Conservation (phyloP, 2,888 invertebrate genomes). For the Eristalis arbustorum region DNA sequence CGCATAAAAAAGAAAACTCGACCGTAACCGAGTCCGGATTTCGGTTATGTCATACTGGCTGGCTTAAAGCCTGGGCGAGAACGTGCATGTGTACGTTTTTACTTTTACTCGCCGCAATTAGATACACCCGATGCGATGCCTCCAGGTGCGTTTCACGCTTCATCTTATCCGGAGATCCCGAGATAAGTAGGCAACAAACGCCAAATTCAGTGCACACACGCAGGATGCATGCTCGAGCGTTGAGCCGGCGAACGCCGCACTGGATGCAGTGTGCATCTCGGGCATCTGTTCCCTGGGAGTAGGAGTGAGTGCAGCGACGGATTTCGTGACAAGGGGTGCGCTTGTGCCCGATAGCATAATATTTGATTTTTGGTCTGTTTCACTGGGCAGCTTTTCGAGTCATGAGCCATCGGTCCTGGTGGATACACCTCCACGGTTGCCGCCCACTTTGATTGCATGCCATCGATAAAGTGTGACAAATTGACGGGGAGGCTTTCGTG, state of each 20-base stretch:
- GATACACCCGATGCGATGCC: slow-evolving; percentile 76
- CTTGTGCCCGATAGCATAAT: slow-evolving; percentile 46
- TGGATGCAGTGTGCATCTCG: not conserved
- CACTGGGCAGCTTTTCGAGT: slow-evolving; percentile 3
- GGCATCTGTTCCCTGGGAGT: slow-evolving; percentile 38
- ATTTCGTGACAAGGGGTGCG: slow-evolving; percentile 54
- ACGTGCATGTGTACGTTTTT: slow-evolving; percentile 34
- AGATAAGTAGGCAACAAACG: slow-evolving; percentile 59
- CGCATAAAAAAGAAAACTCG: slow-evolving; percentile 15
- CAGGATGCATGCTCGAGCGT: not conserved
- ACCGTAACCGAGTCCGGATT: slow-evolving; percentile 54
- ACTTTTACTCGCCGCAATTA: slow-evolving; percentile 79
- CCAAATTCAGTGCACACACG: slow-evolving; percentile 33
- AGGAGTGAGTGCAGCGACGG: slow-evolving; percentile 5
- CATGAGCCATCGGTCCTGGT: slow-evolving; percentile 1
- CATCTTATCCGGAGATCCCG: slow-evolving; percentile 72
- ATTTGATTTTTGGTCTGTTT: slow-evolving; percentile 26
- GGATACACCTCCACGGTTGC: slow-evolving; percentile 28
- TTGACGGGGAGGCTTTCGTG: not conserved
- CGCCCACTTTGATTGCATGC: slow-evolving; percentile 50
- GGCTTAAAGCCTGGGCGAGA: slow-evolving; percentile 14
- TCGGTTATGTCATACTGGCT: slow-evolving; percentile 59
- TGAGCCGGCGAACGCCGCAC: not conserved
- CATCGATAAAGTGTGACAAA: slow-evolving; percentile 45
- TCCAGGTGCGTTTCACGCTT: slow-evolving; percentile 80